Conservation (phyloP, 2,797 vertebrate species). For the Lates japonicus region DNA sequence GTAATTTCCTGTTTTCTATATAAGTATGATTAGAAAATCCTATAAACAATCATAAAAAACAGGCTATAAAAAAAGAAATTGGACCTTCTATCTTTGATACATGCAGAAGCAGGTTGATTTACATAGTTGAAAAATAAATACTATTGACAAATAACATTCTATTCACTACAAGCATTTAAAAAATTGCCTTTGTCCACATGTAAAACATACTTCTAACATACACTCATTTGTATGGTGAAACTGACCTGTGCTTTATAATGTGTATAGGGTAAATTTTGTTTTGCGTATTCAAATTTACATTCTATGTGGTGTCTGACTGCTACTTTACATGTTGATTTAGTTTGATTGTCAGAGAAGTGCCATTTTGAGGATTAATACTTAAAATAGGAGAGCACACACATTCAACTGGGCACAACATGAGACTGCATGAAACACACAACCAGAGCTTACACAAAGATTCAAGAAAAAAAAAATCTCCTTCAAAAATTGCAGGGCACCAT, state of each 20-base stretch:
- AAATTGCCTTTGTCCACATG: constrained; percentile 68
- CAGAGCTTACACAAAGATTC: not conserved
- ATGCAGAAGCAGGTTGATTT: constrained; percentile 75
- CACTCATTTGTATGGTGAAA: constrained; percentile 37
- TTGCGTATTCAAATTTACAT: constrained; percentile 47
- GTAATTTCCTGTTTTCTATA: constrained; percentile 70
- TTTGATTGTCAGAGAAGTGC: constrained; percentile 64
- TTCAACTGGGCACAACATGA: constrained; percentile 41
- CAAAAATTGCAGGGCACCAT: constrained; percentile 2
- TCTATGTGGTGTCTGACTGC: constrained; percentile 31
- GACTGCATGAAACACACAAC: constrained; percentile 42
- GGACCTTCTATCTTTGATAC: constrained; percentile 76
- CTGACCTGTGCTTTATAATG: constrained; percentile 31
- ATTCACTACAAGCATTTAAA: constrained; percentile 75
- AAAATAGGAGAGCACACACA: constrained; percentile 36
- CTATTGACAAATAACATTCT: constrained; percentile 84
- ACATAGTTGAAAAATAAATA: constrained; percentile 87
- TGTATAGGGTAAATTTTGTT: constrained; percentile 41
- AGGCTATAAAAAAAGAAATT: constrained; percentile 66
- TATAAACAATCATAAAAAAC: constrained; percentile 76
- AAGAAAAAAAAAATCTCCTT: constrained; percentile 11
- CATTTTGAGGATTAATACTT: constrained; percentile 48
- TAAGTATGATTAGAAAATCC: constrained; percentile 77
- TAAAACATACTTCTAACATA: constrained; percentile 51
- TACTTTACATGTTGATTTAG: constrained; percentile 34